Base-by-base conservation (phyloP, 2,888 invertebrate genomes). In the Drosophila borealis region DNA sequence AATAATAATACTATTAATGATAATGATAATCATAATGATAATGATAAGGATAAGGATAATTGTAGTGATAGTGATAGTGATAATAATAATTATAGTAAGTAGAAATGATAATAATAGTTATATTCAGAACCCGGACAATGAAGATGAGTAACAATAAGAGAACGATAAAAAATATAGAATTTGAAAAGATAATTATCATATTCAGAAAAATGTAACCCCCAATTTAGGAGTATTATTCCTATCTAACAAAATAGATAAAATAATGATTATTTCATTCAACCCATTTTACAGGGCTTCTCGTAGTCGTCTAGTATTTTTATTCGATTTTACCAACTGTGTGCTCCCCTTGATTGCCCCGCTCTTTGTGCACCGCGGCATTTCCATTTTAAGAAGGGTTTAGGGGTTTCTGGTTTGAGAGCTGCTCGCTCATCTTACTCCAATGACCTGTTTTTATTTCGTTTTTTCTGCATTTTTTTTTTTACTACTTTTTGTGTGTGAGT, bases 361-460 rank as follows among this genome's bases (percentile, higher is more conserved):
- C 74, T 62, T 68, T 74, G 57, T 78, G 55, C 61, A 46, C 50
- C 67, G 67, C 67, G 61, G 74, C 61, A 76, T 74, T 79, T 70
- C 55, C 70, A 79, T 79, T 71, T 67, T 19, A 34, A 33, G 54
- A 19, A 48, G 56, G 25, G n/a, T 41, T 21, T n/a, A 10, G 19
- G 41, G 13, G 17, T 11, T 21, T 33, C 59, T 54, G 54, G 53
- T 21, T 54, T 42, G 25, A 48, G 44, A 48, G 59, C 57, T 66
- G 57, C 34, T 61, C 50, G 81, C 77, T 87, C 81, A 81, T 72
- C 85, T 83, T 85, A 85, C 84, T 89, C 84, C 89, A 89, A 85
- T 85, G 84, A 85, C 84, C 84, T 74, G 86, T 85, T 85, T 85
- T 85, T 82, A 80, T 75, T 83, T 83, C 84, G 72, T 75, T 88